A percentile compares a stretch with the other conserved stretches of the same genome.
phyloP scores from a whole-genome alignment of 2,113 vertebrate genomes.

The Willisornis vidua region DNA sequence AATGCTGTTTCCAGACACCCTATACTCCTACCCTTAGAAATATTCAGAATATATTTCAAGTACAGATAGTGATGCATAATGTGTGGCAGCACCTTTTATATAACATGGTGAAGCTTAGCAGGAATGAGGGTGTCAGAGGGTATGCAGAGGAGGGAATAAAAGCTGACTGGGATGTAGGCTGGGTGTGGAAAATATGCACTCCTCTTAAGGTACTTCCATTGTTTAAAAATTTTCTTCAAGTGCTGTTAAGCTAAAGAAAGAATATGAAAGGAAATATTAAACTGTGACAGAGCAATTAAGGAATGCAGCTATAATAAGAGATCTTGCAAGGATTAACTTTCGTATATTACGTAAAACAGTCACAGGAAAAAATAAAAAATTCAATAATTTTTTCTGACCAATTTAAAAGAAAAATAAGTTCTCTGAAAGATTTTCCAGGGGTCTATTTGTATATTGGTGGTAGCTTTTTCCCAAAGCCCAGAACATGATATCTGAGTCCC shows the following conservation, averaged over 20 bases:
- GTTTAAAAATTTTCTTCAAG: neutral
- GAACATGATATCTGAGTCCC: neutral
- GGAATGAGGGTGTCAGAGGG: neutral
- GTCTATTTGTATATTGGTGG: neutral
- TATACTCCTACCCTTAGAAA: neutral
- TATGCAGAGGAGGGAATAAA: neutral
- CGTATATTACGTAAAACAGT: neutral
- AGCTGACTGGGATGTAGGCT: neutral
- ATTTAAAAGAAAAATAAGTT: neutral
- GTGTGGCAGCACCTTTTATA: neutral
- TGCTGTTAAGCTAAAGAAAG: neutral
- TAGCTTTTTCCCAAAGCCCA: neutral
- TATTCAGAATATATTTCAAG: neutral
- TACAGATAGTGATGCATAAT: neutral
- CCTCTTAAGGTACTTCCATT: neutral
- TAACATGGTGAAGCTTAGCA: neutral
- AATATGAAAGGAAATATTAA: neutral
- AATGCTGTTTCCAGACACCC: neutral
- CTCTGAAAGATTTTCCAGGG: neutral
- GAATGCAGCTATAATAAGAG: neutral
- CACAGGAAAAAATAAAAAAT: neutral
- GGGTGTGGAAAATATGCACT: neutral
- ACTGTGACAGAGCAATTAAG: neutral
- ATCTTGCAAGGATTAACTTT: neutral
- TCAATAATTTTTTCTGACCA: neutral